A percentile compares a stretch with the other conserved stretches of the same genome.
These are phyloP conservation scores for Dysidea cf. avara DNA, from an alignment of 37 sponge, comb jelly and placozoan genomes.

Conservation along the genomic window DNA sequence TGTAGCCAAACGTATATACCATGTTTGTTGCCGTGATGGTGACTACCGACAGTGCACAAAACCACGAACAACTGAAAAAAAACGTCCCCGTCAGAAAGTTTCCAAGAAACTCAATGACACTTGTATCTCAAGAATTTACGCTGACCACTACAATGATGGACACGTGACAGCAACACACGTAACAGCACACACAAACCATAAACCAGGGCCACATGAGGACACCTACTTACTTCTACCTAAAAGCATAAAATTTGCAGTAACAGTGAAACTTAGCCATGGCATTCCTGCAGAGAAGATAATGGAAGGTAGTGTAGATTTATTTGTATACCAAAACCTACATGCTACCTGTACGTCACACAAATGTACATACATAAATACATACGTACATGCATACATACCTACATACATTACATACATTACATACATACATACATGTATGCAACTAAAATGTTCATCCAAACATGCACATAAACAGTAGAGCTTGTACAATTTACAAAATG, in stretches of 20 bases:
- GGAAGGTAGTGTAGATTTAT: slow-evolving; percentile 4
- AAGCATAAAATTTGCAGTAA: slow-evolving; percentile 13
- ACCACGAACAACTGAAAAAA: slow-evolving; percentile 1
- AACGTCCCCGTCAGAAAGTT: slow-evolving; percentile 24
- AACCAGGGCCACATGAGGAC: not conserved
- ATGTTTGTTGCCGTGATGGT: slow-evolving; percentile 16
- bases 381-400: too few species aligned
- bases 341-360: too few species aligned
- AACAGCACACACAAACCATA: too few species aligned
- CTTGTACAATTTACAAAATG: too few species aligned
- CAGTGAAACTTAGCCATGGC: slow-evolving; percentile 1
- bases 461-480: too few species aligned
- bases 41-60: slow-evolving; percentile 1
- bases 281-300: slow-evolving; percentile 22
- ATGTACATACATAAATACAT: too few species aligned
- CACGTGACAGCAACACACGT: too few species aligned
- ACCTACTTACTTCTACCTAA: slow-evolving; percentile 17
- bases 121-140: slow-evolving; percentile 27
- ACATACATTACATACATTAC: too few species aligned
- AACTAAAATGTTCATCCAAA: too few species aligned
- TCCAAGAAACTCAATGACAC: slow-evolving; percentile 8
- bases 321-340: too few species aligned
- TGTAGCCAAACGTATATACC: not conserved
- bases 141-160: slow-evolving; percentile 2
- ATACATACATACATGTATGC: too few species aligned